A percentile compares a stretch with the other conserved stretches of the same genome.
Evolutionary conservation across 2,888 invertebrate genomes (phyloP).

Genomic region (Tetragnatha montana): DNA sequence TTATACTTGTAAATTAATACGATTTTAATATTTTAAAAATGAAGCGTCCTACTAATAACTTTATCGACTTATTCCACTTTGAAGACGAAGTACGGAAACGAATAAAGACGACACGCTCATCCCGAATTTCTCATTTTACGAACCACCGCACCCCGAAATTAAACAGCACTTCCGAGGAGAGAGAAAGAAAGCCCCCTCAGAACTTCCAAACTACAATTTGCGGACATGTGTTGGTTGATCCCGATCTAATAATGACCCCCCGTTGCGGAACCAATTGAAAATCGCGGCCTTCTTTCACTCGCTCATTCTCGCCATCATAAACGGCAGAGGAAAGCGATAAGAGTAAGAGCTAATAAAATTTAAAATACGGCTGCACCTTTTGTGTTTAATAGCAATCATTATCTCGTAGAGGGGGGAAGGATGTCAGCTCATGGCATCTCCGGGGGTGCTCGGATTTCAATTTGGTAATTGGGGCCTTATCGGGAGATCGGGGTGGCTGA

Average conservation of each 20-base stretch:
- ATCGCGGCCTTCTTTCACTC: not conserved
- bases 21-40: no score
- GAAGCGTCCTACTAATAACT: no score
- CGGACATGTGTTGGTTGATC: not conserved
- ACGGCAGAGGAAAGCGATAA: not conserved
- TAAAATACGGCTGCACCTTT: not conserved
- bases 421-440: not conserved
- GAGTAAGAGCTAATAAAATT: constrained; percentile 35
- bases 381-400: constrained; percentile 1
- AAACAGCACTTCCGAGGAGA: constrained; percentile 5
- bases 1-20: no score
- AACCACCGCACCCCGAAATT: constrained; percentile 5
- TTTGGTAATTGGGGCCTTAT: constrained; percentile 38
- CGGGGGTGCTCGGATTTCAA: constrained; percentile 12
- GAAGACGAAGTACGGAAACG: not conserved
- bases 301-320: not conserved
- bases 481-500: constrained; percentile 8
- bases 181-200: not conserved
- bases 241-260: constrained; percentile 8
- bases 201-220: constrained; percentile 18
- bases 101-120: not conserved
- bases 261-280: constrained; percentile 3
- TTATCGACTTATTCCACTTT: not conserved
- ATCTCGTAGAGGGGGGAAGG: not conserved
- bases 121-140: constrained; percentile 6